Evolutionary conservation across 2,113 vertebrate genomes (phyloP), one percentile per base, ranked within the genome.

Genomic region (Azemiops feae): DNA sequence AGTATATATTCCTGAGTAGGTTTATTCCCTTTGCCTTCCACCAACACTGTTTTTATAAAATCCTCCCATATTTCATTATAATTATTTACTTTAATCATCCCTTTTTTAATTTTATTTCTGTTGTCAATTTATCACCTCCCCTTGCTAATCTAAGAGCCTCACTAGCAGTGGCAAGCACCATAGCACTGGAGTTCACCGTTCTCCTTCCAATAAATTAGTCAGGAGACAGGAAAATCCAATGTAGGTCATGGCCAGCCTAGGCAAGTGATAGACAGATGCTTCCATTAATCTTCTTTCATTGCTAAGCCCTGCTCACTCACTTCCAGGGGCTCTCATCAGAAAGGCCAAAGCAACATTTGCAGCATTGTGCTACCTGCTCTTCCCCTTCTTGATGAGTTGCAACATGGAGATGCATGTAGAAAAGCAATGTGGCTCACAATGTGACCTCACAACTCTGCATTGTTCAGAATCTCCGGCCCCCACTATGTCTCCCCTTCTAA

Each of bases 131-230:
- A 1, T 3, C 69, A 39, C 16, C 69, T 74, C 69, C n/a, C n/a
- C 1, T 25, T 50, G 85, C 55, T 90, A 91, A 93, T 91, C 9
- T 91, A 92, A 94, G 16, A 92, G n/a, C 23, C 55, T 30, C 57
- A 94, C 92, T 47, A 39, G 0, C 81, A 92, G 93, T 94, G 74
- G 92, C 0, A 90, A 50, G 20, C 74, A 91, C 93, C 93, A 2
- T 60, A 91, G 20, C 3, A 92, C 94, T 0, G 0, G 7, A 4
- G 91, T 74, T 47, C n/a, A 87, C 27, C 89, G 89, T 90, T 89
- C 43, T 64, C 45, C 94, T 88, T 89, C 86, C 54, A 87, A 57
- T 74, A 89, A 95, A 50, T 9, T 55, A 87, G 27, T 52, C 85
- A 89, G 81, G 90, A 96, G 60, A 91, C 34, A 47, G 92, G 53